A percentile compares a stretch with the other conserved stretches of the same genome.
Evolutionary conservation across 2,113 vertebrate species (phyloP).

Genomic region (Amphilophus citrinellus): DNA sequence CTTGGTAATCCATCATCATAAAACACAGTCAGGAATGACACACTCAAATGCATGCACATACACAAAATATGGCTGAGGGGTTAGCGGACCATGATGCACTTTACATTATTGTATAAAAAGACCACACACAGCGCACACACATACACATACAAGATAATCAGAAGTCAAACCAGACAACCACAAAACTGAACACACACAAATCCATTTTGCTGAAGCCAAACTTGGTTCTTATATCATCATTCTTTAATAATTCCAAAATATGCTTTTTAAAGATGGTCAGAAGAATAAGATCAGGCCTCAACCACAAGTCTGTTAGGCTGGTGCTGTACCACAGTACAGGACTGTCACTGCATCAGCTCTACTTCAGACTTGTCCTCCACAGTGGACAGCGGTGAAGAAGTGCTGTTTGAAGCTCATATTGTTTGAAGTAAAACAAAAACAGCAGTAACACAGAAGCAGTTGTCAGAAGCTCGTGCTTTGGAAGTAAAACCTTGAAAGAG

Average conservation of each 20-base stretch:
- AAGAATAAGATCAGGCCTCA: not conserved
- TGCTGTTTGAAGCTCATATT: slow-evolving; percentile 9
- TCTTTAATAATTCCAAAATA: not conserved
- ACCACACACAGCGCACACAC: slow-evolving; percentile 25
- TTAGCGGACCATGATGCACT: slow-evolving; percentile 36
- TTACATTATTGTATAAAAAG: slow-evolving; percentile 26
- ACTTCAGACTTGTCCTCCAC: slow-evolving; percentile 33
- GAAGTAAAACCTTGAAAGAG: slow-evolving; percentile 26
- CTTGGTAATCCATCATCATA: slow-evolving; percentile 74
- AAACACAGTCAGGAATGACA: slow-evolving; percentile 51
- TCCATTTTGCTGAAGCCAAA: not conserved
- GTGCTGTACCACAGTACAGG: not conserved
- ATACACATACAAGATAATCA: slow-evolving; percentile 18
- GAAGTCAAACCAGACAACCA: slow-evolving; percentile 16
- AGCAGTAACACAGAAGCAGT: not conserved
- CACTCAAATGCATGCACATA: slow-evolving; percentile 15
- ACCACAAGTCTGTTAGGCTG: not conserved
- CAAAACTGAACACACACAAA: not conserved
- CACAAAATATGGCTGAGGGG: slow-evolving; percentile 18
- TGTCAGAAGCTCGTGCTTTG: not conserved
- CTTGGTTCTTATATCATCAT: not conserved
- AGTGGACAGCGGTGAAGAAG: slow-evolving; percentile 25
- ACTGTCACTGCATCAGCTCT: slow-evolving; percentile 25
- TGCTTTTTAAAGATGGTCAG: not conserved
- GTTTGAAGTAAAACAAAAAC: slow-evolving; percentile 40